Base-by-base conservation (phyloP, 2,888 invertebrate genomes). In the Aquatica leii region DNA sequence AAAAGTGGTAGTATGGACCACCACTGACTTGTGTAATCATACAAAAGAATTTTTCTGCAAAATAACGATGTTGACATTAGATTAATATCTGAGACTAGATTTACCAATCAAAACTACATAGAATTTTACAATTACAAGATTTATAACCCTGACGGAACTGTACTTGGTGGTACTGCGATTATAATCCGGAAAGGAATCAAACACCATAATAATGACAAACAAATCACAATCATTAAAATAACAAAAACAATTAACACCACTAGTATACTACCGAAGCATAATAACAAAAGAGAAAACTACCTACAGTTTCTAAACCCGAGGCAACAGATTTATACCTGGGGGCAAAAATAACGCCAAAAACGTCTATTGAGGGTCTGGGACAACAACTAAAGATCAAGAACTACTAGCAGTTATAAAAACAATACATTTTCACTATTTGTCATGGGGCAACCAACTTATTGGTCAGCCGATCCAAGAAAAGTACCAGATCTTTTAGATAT, bases 401-500 rank as follows among this genome's bases (percentile, higher is more conserved):
- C 9, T 35, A 37, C 12, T 37, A 15, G 37, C 18, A 35, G 15
- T n/a, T 8, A 52, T 52, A 18, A 35, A 52, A 52, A 35, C 34
- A 17, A 14, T 35, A 8, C 34, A 52, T 37, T 17, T 52, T 6
- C 34, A 35, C 24, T 35, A 52, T 37, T 14, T 52, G n/a, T 52
- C 52, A 37, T 18, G 15, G 37, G 40, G 9, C 8, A 52, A 37
- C 52, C 52, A 15, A 51, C 51, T 31, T 51, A 52, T 18, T 14
- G 31, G 35, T 15, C 8, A 17, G 37, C 37, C 12, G 37, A 37
- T 37, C 11, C 9, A 2, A 37, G 9, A 11, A 52, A 52, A 52
- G 14, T 37, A 52, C 40, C 52, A 24, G 52, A 37, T 35, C 35
- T 52, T 37, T 4, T n/a, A n/a, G n/a, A n/a, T n/a, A n/a, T n/a